Evolutionary conservation across 2,888 invertebrate species (phyloP), one percentile per base, ranked within the genome.

Genomic region (Apamea crenata): DNA sequence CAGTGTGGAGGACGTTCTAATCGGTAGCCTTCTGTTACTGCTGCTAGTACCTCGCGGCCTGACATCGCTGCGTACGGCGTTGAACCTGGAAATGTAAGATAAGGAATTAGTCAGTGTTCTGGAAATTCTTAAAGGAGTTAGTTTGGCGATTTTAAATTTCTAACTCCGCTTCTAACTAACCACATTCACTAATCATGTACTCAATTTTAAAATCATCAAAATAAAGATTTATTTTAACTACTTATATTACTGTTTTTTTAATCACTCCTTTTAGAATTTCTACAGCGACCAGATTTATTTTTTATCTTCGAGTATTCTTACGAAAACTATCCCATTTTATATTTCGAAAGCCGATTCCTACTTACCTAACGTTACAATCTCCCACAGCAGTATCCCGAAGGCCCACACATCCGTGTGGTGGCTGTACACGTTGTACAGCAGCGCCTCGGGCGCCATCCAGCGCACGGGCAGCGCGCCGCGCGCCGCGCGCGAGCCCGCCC

Each of bases 371-470:
- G 99, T 98, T 65, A 98, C 98, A 82, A 99, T 98, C 95, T 99
- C 99, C 99, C 99, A 99, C 89, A 99, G 97, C 65, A 99, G 97
- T 74, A 99, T 98, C 32, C 99, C 99, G 91, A 98, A 99, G 59
- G 98, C 98, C 99, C 99, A 99, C 7, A 99, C 98, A 90, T 99
- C 99, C 0, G 98, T 98, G 92, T 98, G 98, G 53, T 98, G 98
- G 79, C 98, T 98, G 94, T 98, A 98, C 67, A 98, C 97, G 81
- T 98, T 98, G 93, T 98, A 98, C 73, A 98, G 97, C 83, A 99
- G 94, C 0, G 98, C 98, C 94, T 99, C 99, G 0, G 99, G 98
- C 6, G 98, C 98, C 98, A 99, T 99, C 99, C 99, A 99, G 44
- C 98, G 96, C 74, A 98, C 98, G 0, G 98, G 98, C 89, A 98